These are phyloP conservation scores for Stylophora pistillata DNA, from an alignment of 64 coral and sea anemone genomes.

Conservation along the genomic window DNA sequence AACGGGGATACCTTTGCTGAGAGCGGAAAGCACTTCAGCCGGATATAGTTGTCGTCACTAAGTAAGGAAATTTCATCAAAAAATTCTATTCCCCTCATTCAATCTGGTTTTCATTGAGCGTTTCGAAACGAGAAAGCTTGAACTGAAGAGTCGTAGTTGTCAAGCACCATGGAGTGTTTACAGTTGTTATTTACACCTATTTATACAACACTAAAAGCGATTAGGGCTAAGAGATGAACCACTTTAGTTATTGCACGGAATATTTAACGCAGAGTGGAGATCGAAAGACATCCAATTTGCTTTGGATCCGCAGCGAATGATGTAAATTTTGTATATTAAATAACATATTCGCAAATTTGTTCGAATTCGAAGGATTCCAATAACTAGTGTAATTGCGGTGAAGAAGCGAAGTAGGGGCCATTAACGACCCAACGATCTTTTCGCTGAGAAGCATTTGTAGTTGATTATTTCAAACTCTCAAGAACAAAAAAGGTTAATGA, in stretches of 20 bases:
- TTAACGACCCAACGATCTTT: not conserved
- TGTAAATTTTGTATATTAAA: not conserved
- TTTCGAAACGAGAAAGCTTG: not conserved
- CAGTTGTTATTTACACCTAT: constrained; percentile 56
- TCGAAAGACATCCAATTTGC: not conserved
- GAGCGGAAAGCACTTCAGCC: not conserved
- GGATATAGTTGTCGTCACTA: not conserved
- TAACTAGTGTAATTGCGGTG: not conserved
- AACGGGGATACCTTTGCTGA: not conserved
- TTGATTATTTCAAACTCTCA: constrained; percentile 16
- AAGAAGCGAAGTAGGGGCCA: not conserved
- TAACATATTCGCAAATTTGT: not conserved
- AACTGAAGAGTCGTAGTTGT: not conserved
- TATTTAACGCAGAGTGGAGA: constrained; percentile 30
- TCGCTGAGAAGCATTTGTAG: not conserved
- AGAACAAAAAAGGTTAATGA: not conserved
- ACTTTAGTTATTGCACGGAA: constrained; percentile 40
- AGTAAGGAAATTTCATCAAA: not conserved
- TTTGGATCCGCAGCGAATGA: not conserved
- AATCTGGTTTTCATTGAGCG: not conserved
- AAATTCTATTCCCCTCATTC: not conserved
- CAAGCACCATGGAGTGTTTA: constrained; percentile 21
- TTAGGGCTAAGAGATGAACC: constrained; percentile 41
- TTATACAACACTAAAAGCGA: constrained; percentile 47
- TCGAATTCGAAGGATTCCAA: not conserved